These are phyloP conservation scores for Amphilophus citrinellus DNA, from an alignment of 2,113 vertebrate species.

Conservation along the genomic window DNA sequence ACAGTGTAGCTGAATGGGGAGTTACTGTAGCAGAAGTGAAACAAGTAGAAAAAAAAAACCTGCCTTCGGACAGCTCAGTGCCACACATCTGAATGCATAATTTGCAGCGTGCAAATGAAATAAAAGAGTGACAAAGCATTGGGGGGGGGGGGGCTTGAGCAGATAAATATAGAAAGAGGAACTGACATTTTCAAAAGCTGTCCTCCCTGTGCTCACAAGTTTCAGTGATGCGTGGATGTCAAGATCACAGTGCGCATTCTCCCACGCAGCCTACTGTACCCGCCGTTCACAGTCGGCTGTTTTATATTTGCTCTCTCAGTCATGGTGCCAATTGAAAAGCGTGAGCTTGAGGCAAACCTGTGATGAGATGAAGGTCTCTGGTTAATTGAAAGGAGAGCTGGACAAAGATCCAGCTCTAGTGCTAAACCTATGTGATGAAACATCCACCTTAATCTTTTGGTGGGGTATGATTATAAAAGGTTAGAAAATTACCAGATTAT, in stretches of 20 bases:
- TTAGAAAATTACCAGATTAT: not conserved
- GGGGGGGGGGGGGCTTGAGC: not conserved
- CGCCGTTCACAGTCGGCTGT: conserved; percentile 47
- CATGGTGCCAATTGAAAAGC: conserved; percentile 3
- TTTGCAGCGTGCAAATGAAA: conserved; percentile 36
- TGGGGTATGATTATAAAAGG: not conserved
- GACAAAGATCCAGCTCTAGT: not conserved
- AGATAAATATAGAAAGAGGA: conserved; percentile 81
- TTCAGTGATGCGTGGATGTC: conserved; percentile 71
- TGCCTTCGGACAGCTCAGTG: conserved; percentile 12
- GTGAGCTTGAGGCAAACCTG: not conserved
- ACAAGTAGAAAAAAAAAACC: conserved; percentile 18
- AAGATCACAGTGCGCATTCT: conserved; percentile 63
- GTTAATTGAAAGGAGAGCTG: not conserved
- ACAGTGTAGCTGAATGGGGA: not conserved
- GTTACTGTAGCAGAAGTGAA: conserved; percentile 38
- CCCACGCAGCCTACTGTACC: conserved; percentile 58
- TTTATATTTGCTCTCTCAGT: conserved; percentile 45
- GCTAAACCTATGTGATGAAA: not conserved
- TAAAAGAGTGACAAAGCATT: conserved; percentile 58
- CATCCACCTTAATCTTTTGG: not conserved
- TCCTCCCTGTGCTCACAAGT: conserved; percentile 69
- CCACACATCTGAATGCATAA: conserved; percentile 6
- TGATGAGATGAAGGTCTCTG: conserved; percentile 13
- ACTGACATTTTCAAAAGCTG: conserved; percentile 78